Evolutionary conservation across 2,888 invertebrate species (phyloP).

Genomic region (Onchidella celtica): DNA sequence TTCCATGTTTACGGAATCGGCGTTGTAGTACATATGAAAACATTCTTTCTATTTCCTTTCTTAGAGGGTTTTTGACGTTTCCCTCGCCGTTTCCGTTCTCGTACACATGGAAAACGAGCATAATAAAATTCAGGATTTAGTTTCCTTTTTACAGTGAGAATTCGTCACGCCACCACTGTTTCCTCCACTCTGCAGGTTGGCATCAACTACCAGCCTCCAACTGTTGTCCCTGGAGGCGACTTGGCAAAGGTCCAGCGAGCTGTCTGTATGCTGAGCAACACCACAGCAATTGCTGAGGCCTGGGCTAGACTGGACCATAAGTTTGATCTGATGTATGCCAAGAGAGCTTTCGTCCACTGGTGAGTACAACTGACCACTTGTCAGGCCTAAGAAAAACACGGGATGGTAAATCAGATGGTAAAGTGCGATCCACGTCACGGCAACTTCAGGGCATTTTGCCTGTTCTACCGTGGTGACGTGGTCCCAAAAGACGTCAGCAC

Average conservation of each 20-base stretch:
- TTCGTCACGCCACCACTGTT: too few relatives aligned
- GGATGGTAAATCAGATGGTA: conserved; percentile 47
- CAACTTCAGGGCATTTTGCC: conserved; percentile 80
- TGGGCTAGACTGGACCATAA: background rate
- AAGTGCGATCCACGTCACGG: conserved; percentile 82
- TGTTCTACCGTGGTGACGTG: conserved; percentile 72
- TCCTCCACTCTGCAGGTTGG: too few relatives aligned
- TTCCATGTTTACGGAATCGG: too few relatives aligned
- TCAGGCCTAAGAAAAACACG: too few relatives aligned
- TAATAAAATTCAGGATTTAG: too few relatives aligned
- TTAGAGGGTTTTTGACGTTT: too few relatives aligned
- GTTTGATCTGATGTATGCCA: background rate
- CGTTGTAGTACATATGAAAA: too few relatives aligned
- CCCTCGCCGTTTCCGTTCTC: too few relatives aligned
- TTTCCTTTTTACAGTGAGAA: too few relatives aligned
- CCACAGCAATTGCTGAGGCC: background rate
- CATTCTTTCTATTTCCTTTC: too few relatives aligned
- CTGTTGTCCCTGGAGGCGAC: background rate
- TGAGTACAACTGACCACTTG: background rate
- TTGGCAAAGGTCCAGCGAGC: background rate
- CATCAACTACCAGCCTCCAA: background rate
- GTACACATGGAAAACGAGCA: too few relatives aligned
- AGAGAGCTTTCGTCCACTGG: background rate
- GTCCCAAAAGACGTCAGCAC: conserved; percentile 74
- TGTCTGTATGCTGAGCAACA: background rate